Evolutionary conservation across 1,140 invertebrate species (phyloP).

Genomic region (Carposina sasakii): DNA sequence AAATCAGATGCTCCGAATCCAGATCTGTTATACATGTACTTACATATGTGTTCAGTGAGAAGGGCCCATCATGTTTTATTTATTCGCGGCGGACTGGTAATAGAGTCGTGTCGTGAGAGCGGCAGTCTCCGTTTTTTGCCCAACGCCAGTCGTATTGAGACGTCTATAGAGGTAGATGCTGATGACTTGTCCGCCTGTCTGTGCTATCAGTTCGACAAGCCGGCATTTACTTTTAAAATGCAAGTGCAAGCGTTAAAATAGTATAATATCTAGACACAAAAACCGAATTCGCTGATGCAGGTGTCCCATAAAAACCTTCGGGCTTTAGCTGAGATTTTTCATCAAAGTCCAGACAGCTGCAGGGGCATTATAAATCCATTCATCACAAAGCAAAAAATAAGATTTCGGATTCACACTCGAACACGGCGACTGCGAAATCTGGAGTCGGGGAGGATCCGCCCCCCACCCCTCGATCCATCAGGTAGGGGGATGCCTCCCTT

Average conservation of each 20-base stretch:
- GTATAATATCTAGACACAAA: constrained; percentile 12
- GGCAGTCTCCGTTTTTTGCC: constrained; percentile 63
- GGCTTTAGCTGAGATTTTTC: too few relatives aligned
- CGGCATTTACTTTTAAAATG: constrained; percentile 53
- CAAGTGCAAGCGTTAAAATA: constrained; percentile 21
- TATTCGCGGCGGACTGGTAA: constrained; percentile 65
- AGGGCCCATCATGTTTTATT: constrained; percentile 71
- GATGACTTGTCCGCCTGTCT: constrained; percentile 65
- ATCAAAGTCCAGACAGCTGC: constrained; percentile 52
- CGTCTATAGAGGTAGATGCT: constrained; percentile 66
- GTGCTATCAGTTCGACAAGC: constrained; percentile 58
- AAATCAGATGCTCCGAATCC: constrained; percentile 59
- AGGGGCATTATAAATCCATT: constrained; percentile 69
- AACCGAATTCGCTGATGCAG: too few relatives aligned
- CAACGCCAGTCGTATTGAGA: constrained; percentile 60
- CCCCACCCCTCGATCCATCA: constrained; percentile 30
- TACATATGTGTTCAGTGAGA: constrained; percentile 61
- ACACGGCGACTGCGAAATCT: constrained; percentile 62
- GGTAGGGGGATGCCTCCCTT: constrained; percentile 49
- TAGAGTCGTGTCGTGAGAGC: constrained; percentile 69
- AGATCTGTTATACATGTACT: constrained; percentile 48
- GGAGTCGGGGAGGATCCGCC: constrained; percentile 55
- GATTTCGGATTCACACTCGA: constrained; percentile 66
- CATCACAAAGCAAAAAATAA: constrained; percentile 63
- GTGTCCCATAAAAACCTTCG: too few relatives aligned